Base-by-base conservation (phyloP, 2,113 vertebrate genomes). In the Eira barbara region DNA sequence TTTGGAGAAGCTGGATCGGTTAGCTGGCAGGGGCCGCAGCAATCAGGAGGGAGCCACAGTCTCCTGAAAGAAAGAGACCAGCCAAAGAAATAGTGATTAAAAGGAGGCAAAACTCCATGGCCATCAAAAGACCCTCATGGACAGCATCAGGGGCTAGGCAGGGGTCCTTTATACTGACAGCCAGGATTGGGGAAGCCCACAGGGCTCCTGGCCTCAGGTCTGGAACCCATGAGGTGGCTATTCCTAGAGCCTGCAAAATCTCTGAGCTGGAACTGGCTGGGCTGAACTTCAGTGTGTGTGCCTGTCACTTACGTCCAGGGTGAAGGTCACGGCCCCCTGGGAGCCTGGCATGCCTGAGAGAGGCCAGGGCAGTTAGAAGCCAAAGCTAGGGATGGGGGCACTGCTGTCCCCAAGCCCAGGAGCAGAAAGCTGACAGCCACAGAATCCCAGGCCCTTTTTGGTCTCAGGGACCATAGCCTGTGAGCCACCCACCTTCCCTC, bases 141-240 rank as follows among this genome's bases (percentile, higher is more conserved):
- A 74, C 55, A 21, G 9, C 18, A 7, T 25, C 4, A 0, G 29
- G 29, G 27, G 0, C 29, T 14, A 0, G 39, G 52, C 73, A 27
- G 21, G 42, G 11, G 34, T 61, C 36, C 1, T 31, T 89, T 59
- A 21, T 31, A 17, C 6, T 29, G n/a, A 49, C 31, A 92, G 52
- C 55, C 47, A 27, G 47, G 34, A 91, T 25, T 8, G 21, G 9
- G 61, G 55, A 85, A 42, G n/a, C 45, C 59, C 11, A 23, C 27
- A 5, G 34, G 17, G 17, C 67, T 52, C 57, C 74, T 25, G n/a
- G 74, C n/a, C 52, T 96, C 31, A 6, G n/a, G 25, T 31, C 21
- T 49, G 1, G 6, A 85, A 27, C 4, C 42, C 27, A 1, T 7
- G 18, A 88, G 25, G 21, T 42, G 15, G 57, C 74, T 65, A 6